Evolutionary conservation across 2,888 invertebrate species (phyloP).

Genomic region (Sceliomorpha sp.): DNA sequence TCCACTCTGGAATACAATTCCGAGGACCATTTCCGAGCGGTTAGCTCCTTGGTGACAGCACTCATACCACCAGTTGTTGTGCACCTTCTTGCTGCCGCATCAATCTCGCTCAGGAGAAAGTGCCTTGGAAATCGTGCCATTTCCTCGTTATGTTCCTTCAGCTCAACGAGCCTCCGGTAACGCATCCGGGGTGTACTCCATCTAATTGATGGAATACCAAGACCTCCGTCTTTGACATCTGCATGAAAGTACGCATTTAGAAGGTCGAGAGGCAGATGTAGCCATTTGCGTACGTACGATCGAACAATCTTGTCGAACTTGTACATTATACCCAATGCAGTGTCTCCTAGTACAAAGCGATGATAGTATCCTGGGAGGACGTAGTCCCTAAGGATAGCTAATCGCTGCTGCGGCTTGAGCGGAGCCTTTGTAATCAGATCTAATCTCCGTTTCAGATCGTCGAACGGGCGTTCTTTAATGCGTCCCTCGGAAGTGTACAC

Average conservation of each 20-base stretch:
- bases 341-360: too few relatives aligned
- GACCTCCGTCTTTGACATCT: too few relatives aligned
- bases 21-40: slow-evolving; percentile 58
- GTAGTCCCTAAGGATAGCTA: slow-evolving; percentile 54
- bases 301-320: too few relatives aligned
- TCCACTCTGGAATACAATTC: slow-evolving; percentile 20
- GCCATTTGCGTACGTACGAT: too few relatives aligned
- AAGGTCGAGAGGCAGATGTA: too few relatives aligned
- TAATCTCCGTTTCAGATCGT: too few relatives aligned
- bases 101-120: neutral
- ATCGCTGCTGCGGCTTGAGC: too few relatives aligned
- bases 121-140: neutral
- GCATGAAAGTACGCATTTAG: too few relatives aligned
- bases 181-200: neutral
- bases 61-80: neutral
- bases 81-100: neutral
- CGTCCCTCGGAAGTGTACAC: slow-evolving; percentile 38
- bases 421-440: too few relatives aligned
- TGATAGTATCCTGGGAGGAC: too few relatives aligned
- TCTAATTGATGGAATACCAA: slow-evolving; percentile 41
- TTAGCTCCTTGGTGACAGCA: neutral
- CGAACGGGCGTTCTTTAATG: neutral
- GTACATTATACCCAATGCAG: too few relatives aligned
- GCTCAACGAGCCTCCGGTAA: too few relatives aligned
- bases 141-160: neutral